Base-by-base conservation (phyloP, 2,888 invertebrate species). In the Rutpela maculata region DNA sequence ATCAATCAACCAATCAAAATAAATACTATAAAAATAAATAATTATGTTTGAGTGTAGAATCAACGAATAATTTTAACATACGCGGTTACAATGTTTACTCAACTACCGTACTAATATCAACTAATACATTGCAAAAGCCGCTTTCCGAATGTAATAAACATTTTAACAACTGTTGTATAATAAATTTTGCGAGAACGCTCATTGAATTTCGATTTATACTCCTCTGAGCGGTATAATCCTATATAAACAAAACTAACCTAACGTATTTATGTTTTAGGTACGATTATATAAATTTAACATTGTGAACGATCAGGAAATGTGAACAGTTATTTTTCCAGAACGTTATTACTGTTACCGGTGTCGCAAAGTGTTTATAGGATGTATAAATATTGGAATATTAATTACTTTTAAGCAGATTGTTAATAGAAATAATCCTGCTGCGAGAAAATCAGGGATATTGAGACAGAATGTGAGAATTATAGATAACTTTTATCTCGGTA, bases 61-160 rank as follows among this genome's bases (percentile, higher is more conserved):
- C n/a, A n/a, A n/a, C n/a, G 31, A 6, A 35, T 35, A 3, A 6
- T 35, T 35, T 35, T 7, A 35, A 7, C 7, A 7, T 35, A 7
- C 31, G 31, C 22, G 2, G 22, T 26, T 35, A 35, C 9, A 50
- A 50, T 50, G 15, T 50, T 50, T n/a, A 50, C 6, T 6, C 4
- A n/a, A 50, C 62, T 2, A 62, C 62, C 62, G 62, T n/a, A 31
- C 62, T 62, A 62, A 31, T 17, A 22, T 26, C 19, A 26, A 62
- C 22, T 26, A 31, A 62, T 62, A 62, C 62, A 31, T 62, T 62
- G 62, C 62, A 62, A 62, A 62, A 62, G 62, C 62, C 31, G 15
- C 62, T 62, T 62, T 62, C 26, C 62, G 62, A 62, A 62, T 62
- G 62, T 62, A 35, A 62, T 62, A 62, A 62, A 62, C 62, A 62